Conservation (phyloP, 92 coral and sea anemone species). For the Galaxea fascicularis region DNA sequence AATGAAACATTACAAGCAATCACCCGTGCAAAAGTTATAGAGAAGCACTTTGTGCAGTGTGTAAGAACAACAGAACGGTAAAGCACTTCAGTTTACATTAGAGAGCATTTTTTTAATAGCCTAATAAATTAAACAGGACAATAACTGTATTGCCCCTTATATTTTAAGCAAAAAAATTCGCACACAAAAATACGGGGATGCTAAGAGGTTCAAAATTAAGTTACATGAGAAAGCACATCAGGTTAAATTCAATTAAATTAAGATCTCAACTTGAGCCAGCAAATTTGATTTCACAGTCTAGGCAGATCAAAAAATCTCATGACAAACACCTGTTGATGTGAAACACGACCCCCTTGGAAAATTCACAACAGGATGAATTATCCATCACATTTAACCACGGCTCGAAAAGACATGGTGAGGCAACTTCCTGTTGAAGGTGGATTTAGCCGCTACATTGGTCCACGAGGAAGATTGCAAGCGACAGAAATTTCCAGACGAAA, state of each 20-base stretch:
- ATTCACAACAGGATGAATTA: conserved; percentile 1
- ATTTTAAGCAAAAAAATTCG: background rate
- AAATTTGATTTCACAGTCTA: background rate
- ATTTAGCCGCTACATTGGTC: conserved; percentile 44
- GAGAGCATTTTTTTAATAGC: no score
- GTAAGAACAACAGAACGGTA: background rate
- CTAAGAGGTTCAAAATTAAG: no score
- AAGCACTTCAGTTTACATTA: no score
- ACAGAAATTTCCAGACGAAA: conserved; percentile 3
- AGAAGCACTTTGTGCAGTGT: no score
- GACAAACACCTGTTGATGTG: conserved; percentile 40
- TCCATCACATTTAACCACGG: conserved; percentile 1
- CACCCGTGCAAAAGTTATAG: no score
- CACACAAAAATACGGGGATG: background rate
- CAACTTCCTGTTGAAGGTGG: conserved; percentile 33
- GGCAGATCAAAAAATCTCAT: background rate
- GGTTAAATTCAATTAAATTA: background rate
- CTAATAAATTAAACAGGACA: background rate
- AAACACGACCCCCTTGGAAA: conserved; percentile 15
- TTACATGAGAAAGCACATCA: no score
- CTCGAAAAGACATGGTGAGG: background rate
- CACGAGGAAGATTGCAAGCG: background rate
- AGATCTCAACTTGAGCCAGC: background rate
- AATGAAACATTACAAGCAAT: no score
- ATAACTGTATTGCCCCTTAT: no score